Conservation (phyloP, 2,888 invertebrate genomes). For the Ctena decussata region DNA sequence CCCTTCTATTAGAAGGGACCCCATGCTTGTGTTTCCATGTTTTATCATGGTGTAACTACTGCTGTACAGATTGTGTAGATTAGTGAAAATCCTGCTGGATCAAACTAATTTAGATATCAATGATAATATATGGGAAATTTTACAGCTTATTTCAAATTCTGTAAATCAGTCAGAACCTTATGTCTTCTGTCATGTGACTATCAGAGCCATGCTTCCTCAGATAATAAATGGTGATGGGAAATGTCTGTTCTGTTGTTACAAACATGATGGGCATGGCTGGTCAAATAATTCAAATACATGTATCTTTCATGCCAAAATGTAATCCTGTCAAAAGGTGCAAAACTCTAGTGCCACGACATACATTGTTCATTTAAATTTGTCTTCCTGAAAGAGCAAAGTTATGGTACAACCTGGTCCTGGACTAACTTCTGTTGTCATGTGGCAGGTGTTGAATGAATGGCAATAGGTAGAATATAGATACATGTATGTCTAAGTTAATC, state of each 20-base stretch:
- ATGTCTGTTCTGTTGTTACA: background rate
- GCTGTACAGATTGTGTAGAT: background rate
- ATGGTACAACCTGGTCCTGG: too few relatives aligned
- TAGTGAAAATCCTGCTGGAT: background rate
- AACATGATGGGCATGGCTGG: background rate
- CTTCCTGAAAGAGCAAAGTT: too few relatives aligned
- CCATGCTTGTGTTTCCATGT: constrained; percentile 2
- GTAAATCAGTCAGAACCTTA: constrained; percentile 42
- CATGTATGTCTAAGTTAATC: too few relatives aligned
- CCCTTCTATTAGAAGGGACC: background rate
- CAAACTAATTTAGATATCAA: constrained; percentile 3
- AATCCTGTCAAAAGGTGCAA: too few relatives aligned
- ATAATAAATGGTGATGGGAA: background rate
- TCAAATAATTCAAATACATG: too few relatives aligned
- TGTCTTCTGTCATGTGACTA: background rate
- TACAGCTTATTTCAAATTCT: constrained; percentile 38
- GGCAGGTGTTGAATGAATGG: too few relatives aligned
- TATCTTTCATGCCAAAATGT: too few relatives aligned
- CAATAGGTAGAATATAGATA: too few relatives aligned
- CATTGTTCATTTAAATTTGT: too few relatives aligned
- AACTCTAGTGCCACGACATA: too few relatives aligned
- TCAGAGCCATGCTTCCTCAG: background rate
- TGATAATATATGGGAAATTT: constrained; percentile 47
- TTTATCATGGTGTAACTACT: background rate
- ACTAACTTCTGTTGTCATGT: too few relatives aligned